phyloP scores from a whole-genome alignment of 2,797 vertebrate species.

The Vireo griseus region DNA sequence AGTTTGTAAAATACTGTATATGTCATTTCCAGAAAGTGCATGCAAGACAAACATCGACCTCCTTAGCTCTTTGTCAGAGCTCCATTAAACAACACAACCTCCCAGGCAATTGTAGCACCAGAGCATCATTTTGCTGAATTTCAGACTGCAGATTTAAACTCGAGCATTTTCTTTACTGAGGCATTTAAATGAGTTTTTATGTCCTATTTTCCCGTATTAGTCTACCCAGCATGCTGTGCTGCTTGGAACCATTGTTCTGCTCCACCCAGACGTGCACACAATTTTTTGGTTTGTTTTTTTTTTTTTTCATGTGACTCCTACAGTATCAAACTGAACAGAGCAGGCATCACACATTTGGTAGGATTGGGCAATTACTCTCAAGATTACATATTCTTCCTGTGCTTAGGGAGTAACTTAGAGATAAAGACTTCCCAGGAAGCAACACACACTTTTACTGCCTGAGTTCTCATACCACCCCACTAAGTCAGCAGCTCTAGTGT shows the following conservation, averaged over 20 bases:
- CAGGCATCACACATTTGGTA: neutral
- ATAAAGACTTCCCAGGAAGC: neutral
- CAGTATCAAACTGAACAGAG: neutral
- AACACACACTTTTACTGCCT: neutral
- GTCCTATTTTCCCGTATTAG: neutral
- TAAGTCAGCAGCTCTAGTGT: neutral
- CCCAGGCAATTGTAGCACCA: neutral
- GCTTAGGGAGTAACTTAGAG: neutral
- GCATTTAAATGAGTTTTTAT: no score
- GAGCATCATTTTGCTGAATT: neutral
- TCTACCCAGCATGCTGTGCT: neutral
- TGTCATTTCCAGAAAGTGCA: neutral
- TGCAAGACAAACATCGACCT: neutral
- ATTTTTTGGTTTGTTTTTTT: neutral
- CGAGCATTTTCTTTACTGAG: neutral
- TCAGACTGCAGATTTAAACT: neutral
- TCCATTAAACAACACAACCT: neutral
- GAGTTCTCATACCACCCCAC: neutral
- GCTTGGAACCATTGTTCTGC: neutral
- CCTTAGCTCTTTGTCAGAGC: neutral
- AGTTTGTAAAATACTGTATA: neutral
- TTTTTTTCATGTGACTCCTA: neutral
- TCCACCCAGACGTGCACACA: neutral
- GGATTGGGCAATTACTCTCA: neutral
- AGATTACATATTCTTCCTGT: neutral